phyloP scores from a whole-genome alignment of 2,888 invertebrate genomes.

The Perdita meconis region DNA sequence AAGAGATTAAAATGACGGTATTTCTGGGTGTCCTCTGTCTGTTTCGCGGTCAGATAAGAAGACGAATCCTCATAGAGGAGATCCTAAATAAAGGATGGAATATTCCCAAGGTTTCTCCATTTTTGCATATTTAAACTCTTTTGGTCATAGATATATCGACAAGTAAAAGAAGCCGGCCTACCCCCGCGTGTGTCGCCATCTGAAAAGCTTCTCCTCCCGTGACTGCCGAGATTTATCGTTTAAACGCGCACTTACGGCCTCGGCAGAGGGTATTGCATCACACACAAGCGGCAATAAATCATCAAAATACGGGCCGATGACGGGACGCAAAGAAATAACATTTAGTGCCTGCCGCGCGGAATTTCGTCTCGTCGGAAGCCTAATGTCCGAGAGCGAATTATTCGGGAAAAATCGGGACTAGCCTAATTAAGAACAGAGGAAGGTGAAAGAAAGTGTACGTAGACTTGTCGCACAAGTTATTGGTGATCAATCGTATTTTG shows the following conservation, averaged over 20 bases:
- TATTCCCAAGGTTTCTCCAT: conserved; percentile 11
- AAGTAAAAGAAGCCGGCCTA: conserved; percentile 66
- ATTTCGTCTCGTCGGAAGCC: conserved; percentile 34
- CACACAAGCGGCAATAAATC: conserved; percentile 70
- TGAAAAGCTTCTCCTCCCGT: conserved; percentile 72
- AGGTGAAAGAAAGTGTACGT: background rate
- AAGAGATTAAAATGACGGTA: no score
- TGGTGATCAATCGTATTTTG: no score
- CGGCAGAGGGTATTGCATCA: conserved; percentile 73
- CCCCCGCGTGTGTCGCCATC: conserved; percentile 61
- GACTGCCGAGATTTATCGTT: conserved; percentile 75
- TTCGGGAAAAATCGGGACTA: background rate
- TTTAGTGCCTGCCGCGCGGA: conserved; percentile 56
- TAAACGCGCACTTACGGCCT: conserved; percentile 75
- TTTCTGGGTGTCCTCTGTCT: no score
- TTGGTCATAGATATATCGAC: conserved; percentile 65
- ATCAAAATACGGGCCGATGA: conserved; percentile 73
- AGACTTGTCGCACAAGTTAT: no score
- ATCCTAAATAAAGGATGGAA: conserved; percentile 6
- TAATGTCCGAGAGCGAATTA: background rate
- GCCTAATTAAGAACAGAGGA: background rate
- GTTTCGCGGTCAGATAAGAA: no score
- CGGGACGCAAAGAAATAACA: conserved; percentile 68
- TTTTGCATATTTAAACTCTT: conserved; percentile 52
- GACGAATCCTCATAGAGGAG: no score